phyloP scores from a whole-genome alignment of 2,888 invertebrate genomes.

The Keiferia lycopersicella region DNA sequence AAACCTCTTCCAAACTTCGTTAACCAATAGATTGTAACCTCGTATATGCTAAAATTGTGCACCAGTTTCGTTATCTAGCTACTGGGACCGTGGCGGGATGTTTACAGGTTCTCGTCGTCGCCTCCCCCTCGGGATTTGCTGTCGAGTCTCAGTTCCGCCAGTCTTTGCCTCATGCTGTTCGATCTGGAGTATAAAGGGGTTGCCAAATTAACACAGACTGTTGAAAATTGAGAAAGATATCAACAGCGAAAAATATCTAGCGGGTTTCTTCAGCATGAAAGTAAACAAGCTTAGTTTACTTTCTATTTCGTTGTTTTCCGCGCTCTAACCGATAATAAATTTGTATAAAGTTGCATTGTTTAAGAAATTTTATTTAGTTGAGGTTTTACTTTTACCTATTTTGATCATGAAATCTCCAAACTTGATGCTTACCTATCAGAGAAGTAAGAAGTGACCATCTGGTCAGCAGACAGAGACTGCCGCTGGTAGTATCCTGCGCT shows the following conservation, averaged over 20 bases:
- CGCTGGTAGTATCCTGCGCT: conserved; percentile 74
- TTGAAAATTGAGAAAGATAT: neutral
- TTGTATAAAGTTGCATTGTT: too few relatives aligned
- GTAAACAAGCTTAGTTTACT: too few relatives aligned
- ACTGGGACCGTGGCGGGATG: conserved; percentile 30
- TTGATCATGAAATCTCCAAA: too few relatives aligned
- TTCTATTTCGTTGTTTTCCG: too few relatives aligned
- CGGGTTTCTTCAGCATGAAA: too few relatives aligned
- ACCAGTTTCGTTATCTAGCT: conserved; percentile 46
- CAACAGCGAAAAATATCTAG: too few relatives aligned
- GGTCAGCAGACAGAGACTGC: conserved; percentile 74
- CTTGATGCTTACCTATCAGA: conserved; percentile 35
- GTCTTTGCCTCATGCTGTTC: conserved; percentile 69
- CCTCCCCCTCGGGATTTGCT: conserved; percentile 72
- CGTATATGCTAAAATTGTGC: conserved; percentile 43
- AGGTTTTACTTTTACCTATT: too few relatives aligned
- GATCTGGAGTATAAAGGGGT: conserved; percentile 51
- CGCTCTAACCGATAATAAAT: too few relatives aligned
- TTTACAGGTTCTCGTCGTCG: conserved; percentile 63
- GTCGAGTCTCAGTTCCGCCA: conserved; percentile 69
- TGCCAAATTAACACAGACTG: neutral
- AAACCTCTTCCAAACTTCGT: neutral
- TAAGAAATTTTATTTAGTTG: too few relatives aligned
- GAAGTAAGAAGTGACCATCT: conserved; percentile 70
- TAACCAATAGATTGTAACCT: neutral